Evolutionary conservation across 2,113 vertebrate genomes (phyloP).

Genomic region (Clarias macrocephalus): DNA sequence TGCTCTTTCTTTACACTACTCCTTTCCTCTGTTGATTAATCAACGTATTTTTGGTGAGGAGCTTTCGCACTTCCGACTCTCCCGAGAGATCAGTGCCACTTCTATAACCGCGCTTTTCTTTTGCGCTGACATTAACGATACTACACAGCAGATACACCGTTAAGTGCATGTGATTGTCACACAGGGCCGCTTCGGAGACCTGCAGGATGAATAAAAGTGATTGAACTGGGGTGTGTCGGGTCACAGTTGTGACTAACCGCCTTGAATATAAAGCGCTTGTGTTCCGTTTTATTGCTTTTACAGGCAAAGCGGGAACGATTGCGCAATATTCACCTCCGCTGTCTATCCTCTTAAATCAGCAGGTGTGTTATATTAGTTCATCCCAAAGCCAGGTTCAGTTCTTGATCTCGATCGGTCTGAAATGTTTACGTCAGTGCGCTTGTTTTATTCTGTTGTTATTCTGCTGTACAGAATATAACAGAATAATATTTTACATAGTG

Average conservation of each 20-base stretch:
- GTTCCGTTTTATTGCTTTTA: neutral
- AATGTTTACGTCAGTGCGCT: neutral
- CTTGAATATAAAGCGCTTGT: neutral
- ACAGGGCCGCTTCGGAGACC: neutral
- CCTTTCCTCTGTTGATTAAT: neutral
- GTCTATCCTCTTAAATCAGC: neutral
- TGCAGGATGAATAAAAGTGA: neutral
- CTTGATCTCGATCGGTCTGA: neutral
- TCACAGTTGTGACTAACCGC: neutral
- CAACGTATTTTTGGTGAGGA: neutral
- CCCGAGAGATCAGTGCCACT: constrained; percentile 6
- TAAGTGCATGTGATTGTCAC: neutral
- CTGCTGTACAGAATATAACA: too few species aligned
- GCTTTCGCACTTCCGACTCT: neutral
- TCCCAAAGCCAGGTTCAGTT: neutral
- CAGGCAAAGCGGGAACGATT: neutral
- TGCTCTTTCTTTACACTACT: neutral
- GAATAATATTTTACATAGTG: too few species aligned
- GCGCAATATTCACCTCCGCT: neutral
- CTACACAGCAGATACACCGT: neutral
- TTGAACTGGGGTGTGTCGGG: neutral
- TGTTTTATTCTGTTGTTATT: neutral
- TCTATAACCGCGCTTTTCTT: neutral
- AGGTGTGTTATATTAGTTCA: neutral
- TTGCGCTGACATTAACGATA: neutral